A percentile compares a stretch with the other conserved stretches of the same genome.
These are phyloP conservation scores for Anarsia innoxiella DNA, from an alignment of 2,888 invertebrate genomes.

Conservation along the genomic window DNA sequence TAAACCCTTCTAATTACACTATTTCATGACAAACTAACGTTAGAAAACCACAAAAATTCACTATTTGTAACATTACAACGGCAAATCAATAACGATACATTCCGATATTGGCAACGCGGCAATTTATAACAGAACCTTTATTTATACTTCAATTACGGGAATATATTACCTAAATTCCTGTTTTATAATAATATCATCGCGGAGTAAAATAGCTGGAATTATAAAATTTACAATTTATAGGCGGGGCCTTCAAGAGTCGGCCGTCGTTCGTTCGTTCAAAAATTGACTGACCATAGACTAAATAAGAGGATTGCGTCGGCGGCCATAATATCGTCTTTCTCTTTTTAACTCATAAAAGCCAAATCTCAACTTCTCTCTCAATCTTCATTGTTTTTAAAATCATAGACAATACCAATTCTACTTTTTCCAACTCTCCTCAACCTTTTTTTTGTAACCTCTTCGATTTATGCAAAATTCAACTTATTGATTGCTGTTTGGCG, in stretches of 20 bases:
- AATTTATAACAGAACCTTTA: conserved; percentile 12
- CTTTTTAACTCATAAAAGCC: neutral
- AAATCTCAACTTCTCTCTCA: neutral
- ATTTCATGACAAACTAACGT: conserved; percentile 33
- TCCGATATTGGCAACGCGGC: conserved; percentile 19
- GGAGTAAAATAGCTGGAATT: conserved; percentile 52
- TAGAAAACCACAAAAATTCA: conserved; percentile 48
- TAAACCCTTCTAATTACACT: conserved; percentile 29
- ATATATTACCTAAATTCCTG: conserved; percentile 50
- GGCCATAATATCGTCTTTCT: conserved; percentile 13
- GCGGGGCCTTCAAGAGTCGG: conserved; percentile 64
- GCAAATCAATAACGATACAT: conserved; percentile 62
- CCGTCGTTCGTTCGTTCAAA: conserved; percentile 64
- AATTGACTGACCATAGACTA: conserved; percentile 52
- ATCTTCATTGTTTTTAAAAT: conserved; percentile 3
- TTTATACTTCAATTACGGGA: conserved; percentile 16
- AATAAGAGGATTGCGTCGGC: conserved; percentile 6
- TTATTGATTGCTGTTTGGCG: too few relatives aligned
- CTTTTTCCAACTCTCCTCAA: too few relatives aligned
- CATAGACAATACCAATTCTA: conserved; percentile 11
- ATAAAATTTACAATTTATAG: conserved; percentile 59
- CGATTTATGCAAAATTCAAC: too few relatives aligned
- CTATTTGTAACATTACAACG: conserved; percentile 44
- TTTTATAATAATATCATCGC: conserved; percentile 64
- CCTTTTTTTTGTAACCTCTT: too few relatives aligned